Conservation (phyloP, 2,797 vertebrate species). For the Lerista edwardsae region DNA sequence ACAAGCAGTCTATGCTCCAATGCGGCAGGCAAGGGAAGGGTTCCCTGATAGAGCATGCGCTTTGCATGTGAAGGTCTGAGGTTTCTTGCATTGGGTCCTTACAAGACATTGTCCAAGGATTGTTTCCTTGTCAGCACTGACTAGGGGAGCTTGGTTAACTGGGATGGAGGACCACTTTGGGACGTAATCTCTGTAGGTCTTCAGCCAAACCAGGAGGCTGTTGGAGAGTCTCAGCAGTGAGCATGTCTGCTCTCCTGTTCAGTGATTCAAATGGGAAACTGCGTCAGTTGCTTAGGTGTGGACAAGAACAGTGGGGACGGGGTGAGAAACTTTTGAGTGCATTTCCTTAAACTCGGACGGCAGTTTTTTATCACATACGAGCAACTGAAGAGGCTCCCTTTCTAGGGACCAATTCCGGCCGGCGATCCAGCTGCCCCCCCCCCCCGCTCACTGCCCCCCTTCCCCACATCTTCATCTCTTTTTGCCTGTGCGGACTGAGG, state of each 20-base stretch:
- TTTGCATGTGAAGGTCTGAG: background rate
- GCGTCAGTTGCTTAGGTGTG: background rate
- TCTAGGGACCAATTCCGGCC: conserved; percentile 76
- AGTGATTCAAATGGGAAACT: background rate
- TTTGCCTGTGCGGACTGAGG: conserved; percentile 24
- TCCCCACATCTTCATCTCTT: conserved; percentile 4
- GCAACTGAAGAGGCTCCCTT: conserved; percentile 93
- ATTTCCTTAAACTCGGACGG: conserved; percentile 68
- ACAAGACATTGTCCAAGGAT: background rate
- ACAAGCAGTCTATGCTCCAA: too few relatives aligned
- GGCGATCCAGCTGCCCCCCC: background rate
- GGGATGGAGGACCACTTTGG: background rate
- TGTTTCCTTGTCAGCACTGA: background rate
- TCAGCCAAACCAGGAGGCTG: background rate
- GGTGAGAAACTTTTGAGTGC: fast-evolving
- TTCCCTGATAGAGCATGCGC: background rate
- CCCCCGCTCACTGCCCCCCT: background rate
- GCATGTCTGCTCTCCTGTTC: background rate
- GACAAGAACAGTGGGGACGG: background rate
- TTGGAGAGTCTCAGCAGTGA: background rate
- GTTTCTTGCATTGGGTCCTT: background rate
- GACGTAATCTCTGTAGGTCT: background rate
- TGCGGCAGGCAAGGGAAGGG: background rate
- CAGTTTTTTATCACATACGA: conserved; percentile 99
- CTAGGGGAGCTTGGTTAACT: background rate